Evolutionary conservation across 1,140 invertebrate species (phyloP).

Genomic region (Aphelenchoides avenae): DNA sequence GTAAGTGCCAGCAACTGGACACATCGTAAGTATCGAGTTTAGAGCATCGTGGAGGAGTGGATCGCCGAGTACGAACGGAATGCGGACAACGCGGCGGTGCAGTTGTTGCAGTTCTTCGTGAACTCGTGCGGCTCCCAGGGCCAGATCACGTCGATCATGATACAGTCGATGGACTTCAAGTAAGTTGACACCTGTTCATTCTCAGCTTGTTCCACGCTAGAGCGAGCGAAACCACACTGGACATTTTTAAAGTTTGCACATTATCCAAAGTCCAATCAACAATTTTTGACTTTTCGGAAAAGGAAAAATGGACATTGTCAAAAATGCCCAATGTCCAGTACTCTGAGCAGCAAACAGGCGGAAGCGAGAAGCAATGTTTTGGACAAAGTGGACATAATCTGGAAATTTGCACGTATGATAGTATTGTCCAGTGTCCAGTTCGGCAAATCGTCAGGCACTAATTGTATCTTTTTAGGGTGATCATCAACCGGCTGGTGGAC

Average conservation of each 20-base stretch:
- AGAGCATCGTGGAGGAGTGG: slow-evolving; percentile 95
- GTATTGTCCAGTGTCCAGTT: too few species aligned
- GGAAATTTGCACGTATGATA: too few species aligned
- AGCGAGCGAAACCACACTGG: too few species aligned
- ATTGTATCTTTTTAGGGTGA: slow-evolving; percentile 69
- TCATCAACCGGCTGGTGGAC: slow-evolving; percentile 96
- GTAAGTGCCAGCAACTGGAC: too few species aligned
- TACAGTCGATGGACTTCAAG: slow-evolving; percentile 78
- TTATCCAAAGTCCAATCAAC: too few species aligned
- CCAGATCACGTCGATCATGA: slow-evolving; percentile 85
- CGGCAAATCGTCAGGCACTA: background rate
- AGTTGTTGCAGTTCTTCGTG: slow-evolving; percentile 97
- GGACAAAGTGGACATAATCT: background rate
- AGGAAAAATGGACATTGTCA: background rate
- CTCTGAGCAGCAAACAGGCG: background rate
- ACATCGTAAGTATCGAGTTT: too few species aligned
- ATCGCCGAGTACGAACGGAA: slow-evolving; percentile 88
- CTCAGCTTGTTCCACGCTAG: background rate
- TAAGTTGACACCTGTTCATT: slow-evolving; percentile 30
- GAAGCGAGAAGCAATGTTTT: background rate
- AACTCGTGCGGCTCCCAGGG: slow-evolving; percentile 94
- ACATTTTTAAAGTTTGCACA: background rate
- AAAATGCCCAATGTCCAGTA: background rate
- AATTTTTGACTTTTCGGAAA: too few species aligned
- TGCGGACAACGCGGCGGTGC: slow-evolving; percentile 80